Evolutionary conservation across 2,797 vertebrate genomes (phyloP), one percentile per base, ranked within the genome.

Genomic region (Enteromius argenteus): DNA sequence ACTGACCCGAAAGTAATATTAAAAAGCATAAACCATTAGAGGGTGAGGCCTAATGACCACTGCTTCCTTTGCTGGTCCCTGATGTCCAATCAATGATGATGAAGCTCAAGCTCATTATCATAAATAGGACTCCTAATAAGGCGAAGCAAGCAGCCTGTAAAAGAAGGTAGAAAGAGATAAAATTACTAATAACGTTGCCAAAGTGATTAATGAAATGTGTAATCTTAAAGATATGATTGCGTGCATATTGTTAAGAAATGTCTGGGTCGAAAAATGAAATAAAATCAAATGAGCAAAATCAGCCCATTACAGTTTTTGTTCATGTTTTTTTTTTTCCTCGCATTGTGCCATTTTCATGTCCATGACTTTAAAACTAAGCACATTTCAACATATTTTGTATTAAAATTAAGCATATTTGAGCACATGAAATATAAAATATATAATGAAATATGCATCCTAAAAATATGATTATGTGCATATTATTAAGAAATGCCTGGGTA

Each of bases 31-130:
- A 58, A 80, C 64, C 42, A 74, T 64, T 1, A 13, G 51, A 71
- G 49, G 49, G 69, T 17, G 82, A 44, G 74, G 78, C 87, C 93
- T 99, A 99, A 92, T 99, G 98, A 91, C 94, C 97, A 82, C 95
- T 96, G n/a, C 94, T 94, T 1, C 94, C 95, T 89, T 91, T 96
- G 89, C 92, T 92, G 73, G 88, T 95, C 1, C 97, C 97, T 0
- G 93, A 95, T 64, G 95, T 94, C 98, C 98, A 99, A 81, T 99
- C 97, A 5, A 95, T 97, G 94, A 99, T 96, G 94, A 99, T 99
- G 92, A 99, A 99, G 91, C 97, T 98, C 90, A 99, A 94, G 81
- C 98, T 99, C 98, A 99, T 99, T 90, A 94, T 96, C 98, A 99
- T 99, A 89, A 99, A 97, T 91, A 98, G 92, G 90, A 99, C 91